These are phyloP conservation scores for Gyps fulvus DNA, from an alignment of 2,113 vertebrate species.

Conservation along the genomic window DNA sequence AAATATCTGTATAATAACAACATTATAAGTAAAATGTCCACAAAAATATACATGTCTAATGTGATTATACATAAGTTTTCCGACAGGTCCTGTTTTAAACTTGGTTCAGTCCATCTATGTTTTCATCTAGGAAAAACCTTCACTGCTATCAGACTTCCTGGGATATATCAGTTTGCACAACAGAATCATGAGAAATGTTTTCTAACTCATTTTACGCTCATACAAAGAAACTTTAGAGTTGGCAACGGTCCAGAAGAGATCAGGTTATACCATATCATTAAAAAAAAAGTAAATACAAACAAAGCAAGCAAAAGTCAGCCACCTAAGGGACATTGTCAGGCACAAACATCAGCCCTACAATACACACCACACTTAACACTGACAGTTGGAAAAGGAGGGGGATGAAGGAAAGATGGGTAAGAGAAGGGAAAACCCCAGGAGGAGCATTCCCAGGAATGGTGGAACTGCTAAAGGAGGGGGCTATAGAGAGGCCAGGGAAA, in stretches of 20 bases:
- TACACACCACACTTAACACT: neutral
- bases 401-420: neutral
- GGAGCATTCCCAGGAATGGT: neutral
- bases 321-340: neutral
- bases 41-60: conserved; percentile 67
- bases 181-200: neutral
- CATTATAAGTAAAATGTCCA: conserved; percentile 79
- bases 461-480: neutral
- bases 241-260: conserved; percentile 11
- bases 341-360: neutral
- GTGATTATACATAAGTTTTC: conserved; percentile 73
- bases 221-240: conserved; percentile 5
- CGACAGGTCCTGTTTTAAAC: neutral
- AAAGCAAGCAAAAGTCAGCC: neutral
- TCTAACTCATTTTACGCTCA: neutral
- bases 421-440: neutral
- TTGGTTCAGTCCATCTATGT: neutral
- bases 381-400: neutral
- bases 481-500: neutral
- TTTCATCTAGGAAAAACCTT: neutral
- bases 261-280: neutral
- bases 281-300: neutral
- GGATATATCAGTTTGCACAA: neutral
- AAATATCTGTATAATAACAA: conserved; percentile 83
- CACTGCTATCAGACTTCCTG: neutral